These are phyloP conservation scores for Molothrus aeneus DNA, from an alignment of 2,797 vertebrate species.

Conservation along the genomic window DNA sequence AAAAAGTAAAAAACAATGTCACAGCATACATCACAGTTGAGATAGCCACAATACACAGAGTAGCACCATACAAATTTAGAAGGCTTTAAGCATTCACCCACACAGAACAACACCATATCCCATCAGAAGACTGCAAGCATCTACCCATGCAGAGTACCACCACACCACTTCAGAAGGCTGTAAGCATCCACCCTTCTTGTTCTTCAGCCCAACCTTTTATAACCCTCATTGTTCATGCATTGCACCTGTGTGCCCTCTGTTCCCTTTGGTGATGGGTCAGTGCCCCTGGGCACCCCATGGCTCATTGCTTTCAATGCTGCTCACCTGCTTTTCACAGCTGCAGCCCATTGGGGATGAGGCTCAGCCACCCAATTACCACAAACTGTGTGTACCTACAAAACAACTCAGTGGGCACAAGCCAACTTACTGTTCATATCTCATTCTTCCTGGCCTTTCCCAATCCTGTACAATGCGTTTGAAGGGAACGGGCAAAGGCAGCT, in stretches of 20 bases:
- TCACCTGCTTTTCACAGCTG: background rate
- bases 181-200: background rate
- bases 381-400: background rate
- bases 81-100: background rate
- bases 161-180: rapidly evolving
- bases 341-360: background rate
- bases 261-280: background rate
- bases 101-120: background rate
- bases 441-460: background rate
- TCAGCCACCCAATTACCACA: background rate
- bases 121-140: background rate
- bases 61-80: background rate
- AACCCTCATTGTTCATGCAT: rapidly evolving
- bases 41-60: background rate
- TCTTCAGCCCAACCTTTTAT: background rate
- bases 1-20: background rate
- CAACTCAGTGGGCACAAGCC: background rate
- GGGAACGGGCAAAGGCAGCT: background rate
- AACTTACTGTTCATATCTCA: background rate
- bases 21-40: background rate
- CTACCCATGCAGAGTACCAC: background rate
- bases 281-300: background rate
- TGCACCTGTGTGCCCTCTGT: background rate
- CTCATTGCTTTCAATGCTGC: background rate
- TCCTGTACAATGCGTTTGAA: background rate